Percentiles rank a stretch among this genome's conserved stretches.
Conservation (phyloP, 1,140 invertebrate genomes). For the Euglossa dilemma region DNA sequence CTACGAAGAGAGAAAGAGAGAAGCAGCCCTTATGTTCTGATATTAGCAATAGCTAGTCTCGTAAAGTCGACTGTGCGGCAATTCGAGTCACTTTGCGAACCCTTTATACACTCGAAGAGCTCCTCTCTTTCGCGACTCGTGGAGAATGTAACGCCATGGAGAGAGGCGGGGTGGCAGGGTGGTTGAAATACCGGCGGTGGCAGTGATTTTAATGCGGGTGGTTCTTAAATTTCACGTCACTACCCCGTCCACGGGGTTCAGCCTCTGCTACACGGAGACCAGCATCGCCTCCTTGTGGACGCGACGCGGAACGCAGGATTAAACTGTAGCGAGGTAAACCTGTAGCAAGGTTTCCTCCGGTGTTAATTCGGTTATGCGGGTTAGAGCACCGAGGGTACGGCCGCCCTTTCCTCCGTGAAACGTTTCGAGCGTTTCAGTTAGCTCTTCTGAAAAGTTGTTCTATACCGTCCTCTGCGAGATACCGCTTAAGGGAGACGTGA, state of each 20-base stretch:
- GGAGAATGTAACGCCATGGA: slow-evolving; percentile 53
- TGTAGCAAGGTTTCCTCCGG: slow-evolving; percentile 48
- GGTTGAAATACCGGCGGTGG: slow-evolving; percentile 58
- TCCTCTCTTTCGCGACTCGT: slow-evolving; percentile 52
- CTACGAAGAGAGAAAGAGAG: slow-evolving; percentile 35
- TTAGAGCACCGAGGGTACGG: slow-evolving; percentile 31
- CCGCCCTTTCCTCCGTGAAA: slow-evolving; percentile 11
- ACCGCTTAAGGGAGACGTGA: slow-evolving; percentile 16
- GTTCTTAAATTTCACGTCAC: slow-evolving; percentile 72
- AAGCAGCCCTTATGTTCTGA: slow-evolving; percentile 67
- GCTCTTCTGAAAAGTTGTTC: slow-evolving; percentile 36
- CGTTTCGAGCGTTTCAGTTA: slow-evolving; percentile 27
- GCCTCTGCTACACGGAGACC: not conserved
- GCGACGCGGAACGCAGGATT: slow-evolving; percentile 54
- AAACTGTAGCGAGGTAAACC: slow-evolving; percentile 62
- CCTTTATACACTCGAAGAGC: slow-evolving; percentile 78
- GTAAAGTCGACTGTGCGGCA: slow-evolving; percentile 79
- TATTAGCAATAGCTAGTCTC: slow-evolving; percentile 82
- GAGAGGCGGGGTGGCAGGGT: not conserved
- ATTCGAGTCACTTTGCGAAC: slow-evolving; percentile 82
- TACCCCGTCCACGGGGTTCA: not conserved
- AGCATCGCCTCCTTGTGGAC: slow-evolving; percentile 40
- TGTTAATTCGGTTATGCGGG: slow-evolving; percentile 68
- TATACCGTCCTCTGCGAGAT: not conserved
- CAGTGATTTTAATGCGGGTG: slow-evolving; percentile 76